Conservation (phyloP, 2,113 vertebrate species). For the Tetrax tetrax region DNA sequence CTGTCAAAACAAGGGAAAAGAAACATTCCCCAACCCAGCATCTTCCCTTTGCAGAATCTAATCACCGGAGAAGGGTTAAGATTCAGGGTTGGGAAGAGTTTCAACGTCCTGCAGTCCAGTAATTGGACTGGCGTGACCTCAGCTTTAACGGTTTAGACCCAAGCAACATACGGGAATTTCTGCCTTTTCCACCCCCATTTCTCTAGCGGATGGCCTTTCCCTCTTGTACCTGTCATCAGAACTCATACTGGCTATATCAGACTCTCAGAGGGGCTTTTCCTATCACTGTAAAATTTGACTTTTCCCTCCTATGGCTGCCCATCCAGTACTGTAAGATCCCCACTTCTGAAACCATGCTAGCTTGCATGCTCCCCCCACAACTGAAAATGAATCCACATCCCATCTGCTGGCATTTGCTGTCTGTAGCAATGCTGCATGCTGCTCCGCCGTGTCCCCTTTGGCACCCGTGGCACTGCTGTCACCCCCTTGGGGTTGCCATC, state of each 20-base stretch:
- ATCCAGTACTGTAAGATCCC: not conserved
- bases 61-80: not conserved
- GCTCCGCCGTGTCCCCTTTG: not conserved
- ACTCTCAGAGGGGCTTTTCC: not conserved
- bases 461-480: not conserved
- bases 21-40: not conserved
- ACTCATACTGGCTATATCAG: not conserved
- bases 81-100: not conserved
- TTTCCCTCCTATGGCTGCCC: not conserved
- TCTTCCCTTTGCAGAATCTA: not conserved
- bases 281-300: not conserved
- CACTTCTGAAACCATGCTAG: not conserved
- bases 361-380: not conserved
- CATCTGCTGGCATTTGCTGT: not conserved
- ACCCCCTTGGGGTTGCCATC: accelerated
- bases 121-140: not conserved
- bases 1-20: not conserved
- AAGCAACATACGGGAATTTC: not conserved
- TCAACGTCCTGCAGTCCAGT: not conserved
- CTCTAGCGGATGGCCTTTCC: not conserved
- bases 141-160: not conserved
- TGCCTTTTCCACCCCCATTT: not conserved
- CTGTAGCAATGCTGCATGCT: not conserved
- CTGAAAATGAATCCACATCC: not conserved
- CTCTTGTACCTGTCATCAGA: not conserved